These are phyloP conservation scores for Phaonia tiefii DNA, from an alignment of 2,888 invertebrate genomes.

Conservation along the genomic window DNA sequence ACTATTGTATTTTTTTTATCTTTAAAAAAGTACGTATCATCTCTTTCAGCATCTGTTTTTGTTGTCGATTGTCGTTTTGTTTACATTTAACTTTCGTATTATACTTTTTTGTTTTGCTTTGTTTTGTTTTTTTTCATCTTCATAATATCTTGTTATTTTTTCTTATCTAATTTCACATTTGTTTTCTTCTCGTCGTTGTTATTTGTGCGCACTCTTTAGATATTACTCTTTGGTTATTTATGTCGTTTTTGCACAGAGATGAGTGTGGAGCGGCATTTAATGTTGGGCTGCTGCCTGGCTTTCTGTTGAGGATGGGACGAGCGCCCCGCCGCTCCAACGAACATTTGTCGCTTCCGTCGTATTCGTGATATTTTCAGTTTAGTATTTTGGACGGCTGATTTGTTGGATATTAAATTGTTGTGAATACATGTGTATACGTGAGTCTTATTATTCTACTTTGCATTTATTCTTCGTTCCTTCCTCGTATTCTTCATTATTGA, in stretches of 20 bases:
- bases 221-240: too few relatives aligned
- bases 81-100: conserved; percentile 60
- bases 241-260: background rate
- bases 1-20: background rate
- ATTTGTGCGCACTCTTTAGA: too few relatives aligned
- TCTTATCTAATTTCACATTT: conserved; percentile 55
- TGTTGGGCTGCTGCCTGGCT: background rate
- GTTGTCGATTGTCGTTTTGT: conserved; percentile 42
- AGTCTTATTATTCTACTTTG: background rate
- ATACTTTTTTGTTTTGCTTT: background rate
- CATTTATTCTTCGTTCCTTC: conserved; percentile 6
- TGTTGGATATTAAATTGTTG: background rate
- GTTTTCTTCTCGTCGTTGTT: conserved; percentile 32
- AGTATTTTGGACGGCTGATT: background rate
- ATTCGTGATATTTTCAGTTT: background rate
- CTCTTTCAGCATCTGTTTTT: too few relatives aligned
- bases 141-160: conserved; percentile 28
- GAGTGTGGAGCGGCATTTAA: conserved; percentile 23
- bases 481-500: conserved; percentile 10
- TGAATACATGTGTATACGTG: background rate
- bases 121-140: conserved; percentile 23
- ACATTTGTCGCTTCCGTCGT: conserved; percentile 15
- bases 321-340: background rate
- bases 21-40: too few relatives aligned
- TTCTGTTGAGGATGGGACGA: too few relatives aligned